Conservation (phyloP, 2,797 vertebrate species). For the Darevskia mixta region DNA sequence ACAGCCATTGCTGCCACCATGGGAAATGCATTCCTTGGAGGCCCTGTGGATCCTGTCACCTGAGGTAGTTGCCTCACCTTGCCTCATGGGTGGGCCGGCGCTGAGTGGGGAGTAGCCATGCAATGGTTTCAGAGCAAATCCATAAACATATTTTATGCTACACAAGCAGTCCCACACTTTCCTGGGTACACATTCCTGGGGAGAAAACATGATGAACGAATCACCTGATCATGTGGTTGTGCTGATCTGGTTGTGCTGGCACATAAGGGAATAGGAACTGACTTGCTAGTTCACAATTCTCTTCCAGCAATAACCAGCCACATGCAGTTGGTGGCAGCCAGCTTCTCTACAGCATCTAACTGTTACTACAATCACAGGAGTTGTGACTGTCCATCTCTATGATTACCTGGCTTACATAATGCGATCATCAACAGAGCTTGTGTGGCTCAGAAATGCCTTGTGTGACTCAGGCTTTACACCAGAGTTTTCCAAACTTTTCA, state of each 20-base stretch:
- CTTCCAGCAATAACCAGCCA: not conserved
- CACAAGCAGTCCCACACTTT: not conserved
- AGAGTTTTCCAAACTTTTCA: no score
- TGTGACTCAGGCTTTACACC: not conserved
- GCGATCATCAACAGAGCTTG: not conserved
- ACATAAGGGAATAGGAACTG: not conserved
- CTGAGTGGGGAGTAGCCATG: not conserved
- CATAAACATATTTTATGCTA: not conserved
- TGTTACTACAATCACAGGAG: not conserved
- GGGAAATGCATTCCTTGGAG: no score
- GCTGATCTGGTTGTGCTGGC: not conserved
- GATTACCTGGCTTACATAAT: not conserved
- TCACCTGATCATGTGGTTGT: not conserved
- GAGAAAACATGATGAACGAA: not conserved
- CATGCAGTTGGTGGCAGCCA: slow-evolving; percentile 33
- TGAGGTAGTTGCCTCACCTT: no score
- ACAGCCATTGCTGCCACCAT: no score
- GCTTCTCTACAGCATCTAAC: not conserved
- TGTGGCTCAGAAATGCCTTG: not conserved
- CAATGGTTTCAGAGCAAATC: not conserved
- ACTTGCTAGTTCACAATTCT: not conserved
- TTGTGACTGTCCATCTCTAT: not conserved
- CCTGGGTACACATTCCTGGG: not conserved
- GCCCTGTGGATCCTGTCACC: no score
- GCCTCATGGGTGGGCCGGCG: no score